Evolutionary conservation across 2,797 vertebrate genomes (phyloP).

Genomic region (Natrix natrix): DNA sequence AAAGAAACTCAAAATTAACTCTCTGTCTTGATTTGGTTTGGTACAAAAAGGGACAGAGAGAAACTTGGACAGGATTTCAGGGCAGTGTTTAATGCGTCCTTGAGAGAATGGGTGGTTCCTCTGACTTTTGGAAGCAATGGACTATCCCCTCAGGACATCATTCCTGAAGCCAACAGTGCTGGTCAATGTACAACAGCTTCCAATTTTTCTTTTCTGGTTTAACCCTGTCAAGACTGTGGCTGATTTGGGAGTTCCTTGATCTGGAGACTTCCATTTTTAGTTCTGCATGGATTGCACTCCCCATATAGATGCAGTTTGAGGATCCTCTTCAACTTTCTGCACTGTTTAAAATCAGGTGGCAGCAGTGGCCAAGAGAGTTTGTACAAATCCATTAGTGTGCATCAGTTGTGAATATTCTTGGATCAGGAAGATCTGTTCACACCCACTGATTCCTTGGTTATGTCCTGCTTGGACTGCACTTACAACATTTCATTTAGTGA

Average conservation of each 20-base stretch:
- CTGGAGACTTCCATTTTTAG: background rate
- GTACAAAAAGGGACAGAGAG: background rate
- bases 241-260: background rate
- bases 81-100: background rate
- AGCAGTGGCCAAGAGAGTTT: background rate
- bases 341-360: background rate
- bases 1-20: background rate
- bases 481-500: background rate
- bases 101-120: background rate
- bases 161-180: background rate
- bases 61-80: background rate
- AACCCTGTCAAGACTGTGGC: background rate
- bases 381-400: background rate
- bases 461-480: background rate
- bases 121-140: background rate
- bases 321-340: background rate
- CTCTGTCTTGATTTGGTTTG: background rate
- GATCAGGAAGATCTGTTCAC: background rate
- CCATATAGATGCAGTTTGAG: background rate
- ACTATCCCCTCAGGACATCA: background rate
- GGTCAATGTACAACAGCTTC: background rate
- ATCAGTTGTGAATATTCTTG: background rate
- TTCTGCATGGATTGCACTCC: background rate
- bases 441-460: background rate
- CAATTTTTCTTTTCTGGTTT: background rate